Evolutionary conservation across 2,113 vertebrate species (phyloP).

Genomic region (Fulmarus glacialis): DNA sequence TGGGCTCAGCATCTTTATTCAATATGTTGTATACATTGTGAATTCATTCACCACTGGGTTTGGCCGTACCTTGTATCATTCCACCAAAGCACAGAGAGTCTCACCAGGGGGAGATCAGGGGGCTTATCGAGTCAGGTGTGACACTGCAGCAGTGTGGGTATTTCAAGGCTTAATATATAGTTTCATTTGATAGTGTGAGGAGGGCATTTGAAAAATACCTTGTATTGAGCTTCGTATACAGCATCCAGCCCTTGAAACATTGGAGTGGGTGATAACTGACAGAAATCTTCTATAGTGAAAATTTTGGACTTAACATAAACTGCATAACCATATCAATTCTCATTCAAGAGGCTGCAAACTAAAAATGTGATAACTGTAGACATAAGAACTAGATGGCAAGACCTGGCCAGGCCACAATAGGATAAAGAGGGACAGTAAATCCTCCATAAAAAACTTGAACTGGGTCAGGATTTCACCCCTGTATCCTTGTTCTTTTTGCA

Average conservation of each 20-base stretch:
- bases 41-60: not conserved
- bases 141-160: not conserved
- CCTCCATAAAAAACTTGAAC: not conserved
- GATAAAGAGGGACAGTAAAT: not conserved
- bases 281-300: not conserved
- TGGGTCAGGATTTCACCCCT: not conserved
- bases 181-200: not conserved
- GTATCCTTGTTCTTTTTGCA: not conserved
- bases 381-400: not conserved
- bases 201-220: not conserved
- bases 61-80: not conserved
- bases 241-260: not conserved
- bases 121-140: not conserved
- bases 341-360: not conserved
- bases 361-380: not conserved
- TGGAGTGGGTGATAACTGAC: not conserved
- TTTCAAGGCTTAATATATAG: not conserved
- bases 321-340: not conserved
- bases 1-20: not conserved
- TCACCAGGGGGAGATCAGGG: not conserved
- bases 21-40: fast-evolving
- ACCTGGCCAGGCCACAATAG: not conserved
- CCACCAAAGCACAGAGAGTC: not conserved
- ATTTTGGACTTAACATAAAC: not conserved
- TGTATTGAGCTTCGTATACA: not conserved